phyloP scores from a whole-genome alignment of 1,140 invertebrate genomes.

The Lutraria rhynchaena region DNA sequence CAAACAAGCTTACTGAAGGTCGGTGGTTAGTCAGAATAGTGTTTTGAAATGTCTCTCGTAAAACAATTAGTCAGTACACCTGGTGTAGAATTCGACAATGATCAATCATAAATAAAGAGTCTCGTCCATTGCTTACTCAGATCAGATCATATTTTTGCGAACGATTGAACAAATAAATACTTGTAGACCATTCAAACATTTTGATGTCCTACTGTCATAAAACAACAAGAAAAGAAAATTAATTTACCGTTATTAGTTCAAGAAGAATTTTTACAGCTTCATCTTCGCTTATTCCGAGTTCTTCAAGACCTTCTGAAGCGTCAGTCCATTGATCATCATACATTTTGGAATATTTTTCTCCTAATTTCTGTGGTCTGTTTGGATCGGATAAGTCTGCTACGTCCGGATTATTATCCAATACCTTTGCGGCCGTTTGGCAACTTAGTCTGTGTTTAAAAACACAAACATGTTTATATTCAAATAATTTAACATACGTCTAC shows the following conservation, averaged over 20 bases:
- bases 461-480: not conserved
- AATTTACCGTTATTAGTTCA: constrained; percentile 30
- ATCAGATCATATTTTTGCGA: no score
- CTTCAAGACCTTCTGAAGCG: constrained; percentile 34
- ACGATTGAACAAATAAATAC: no score
- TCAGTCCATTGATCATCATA: constrained; percentile 54
- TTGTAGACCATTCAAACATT: no score
- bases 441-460: constrained; percentile 13
- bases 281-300: constrained; percentile 36
- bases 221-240: not conserved
- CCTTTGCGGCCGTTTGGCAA: constrained; percentile 24
- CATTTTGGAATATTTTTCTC: constrained; percentile 12
- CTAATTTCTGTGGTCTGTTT: constrained; percentile 50
- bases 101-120: no score
- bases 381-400: constrained; percentile 42
- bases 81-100: no score
- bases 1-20: no score
- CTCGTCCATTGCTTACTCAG: no score
- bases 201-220: no score
- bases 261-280: constrained; percentile 32
- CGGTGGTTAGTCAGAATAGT: not conserved
- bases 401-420: constrained; percentile 44
- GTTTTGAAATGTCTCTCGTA: not conserved
- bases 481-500: no score
- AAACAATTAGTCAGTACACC: no score